Base-by-base conservation (phyloP, 2,113 vertebrate genomes). In the Uria aalge region DNA sequence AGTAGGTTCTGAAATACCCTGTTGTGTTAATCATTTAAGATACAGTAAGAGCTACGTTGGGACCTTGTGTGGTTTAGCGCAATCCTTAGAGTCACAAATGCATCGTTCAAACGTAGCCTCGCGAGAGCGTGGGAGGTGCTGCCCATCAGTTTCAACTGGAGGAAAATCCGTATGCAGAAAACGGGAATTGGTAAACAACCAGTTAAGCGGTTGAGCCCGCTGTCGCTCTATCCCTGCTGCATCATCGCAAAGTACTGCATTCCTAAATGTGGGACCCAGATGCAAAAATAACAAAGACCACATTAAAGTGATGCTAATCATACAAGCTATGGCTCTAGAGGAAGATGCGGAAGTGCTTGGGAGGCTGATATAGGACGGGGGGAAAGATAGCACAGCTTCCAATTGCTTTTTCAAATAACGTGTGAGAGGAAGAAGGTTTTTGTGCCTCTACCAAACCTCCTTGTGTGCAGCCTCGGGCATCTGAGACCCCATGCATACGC, bases 251-350 rank as follows among this genome's bases (percentile, higher is more conserved):
- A 95, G 56, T 5, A 60, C 75, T 53, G 83, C 77, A 36, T 62
- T 93, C 90, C 86, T 68, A 90, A 98, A 98, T 93, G 94, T 98
- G 98, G 93, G 43, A 60, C 90, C 95, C 98, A 98, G 98, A 98
- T 97, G 97, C 96, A 85, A 83, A 48, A 94, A 88, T 88, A 94
- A 88, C 94, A 66, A 45, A 86, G 86, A 52, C 96, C 95, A 97
- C 98, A 98, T 98, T 57, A 98, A 98, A 98, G 98, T 4, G 57
- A 34, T 52, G 57, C 43, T 90, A 72, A 90, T 92, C 30, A 5
- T 24, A 85, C 22, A 29, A 82, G 89, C 92, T 60, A 12, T 2
- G 91, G 74, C 85, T 21, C 34, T 66, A 79, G 90, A 87, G 94
- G 81, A 73, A 52, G 85, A 91, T 0, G 11, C 11, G 91, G 97